Percentiles rank a stretch among this genome's conserved stretches.
Evolutionary conservation across 2,797 vertebrate genomes (phyloP).

Genomic region (Anas flavirostris): DNA sequence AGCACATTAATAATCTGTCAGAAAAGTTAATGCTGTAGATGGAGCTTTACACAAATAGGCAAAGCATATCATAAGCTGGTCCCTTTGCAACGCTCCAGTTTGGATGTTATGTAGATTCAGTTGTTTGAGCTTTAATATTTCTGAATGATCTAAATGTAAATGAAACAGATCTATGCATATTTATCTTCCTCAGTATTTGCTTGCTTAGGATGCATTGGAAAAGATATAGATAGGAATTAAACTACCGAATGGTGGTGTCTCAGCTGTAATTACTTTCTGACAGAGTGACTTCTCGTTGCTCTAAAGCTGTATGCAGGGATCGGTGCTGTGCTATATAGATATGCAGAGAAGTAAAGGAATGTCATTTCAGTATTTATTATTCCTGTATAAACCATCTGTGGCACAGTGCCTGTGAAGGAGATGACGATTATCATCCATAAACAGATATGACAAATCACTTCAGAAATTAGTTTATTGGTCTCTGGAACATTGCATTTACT

Average conservation of each 20-base stretch:
- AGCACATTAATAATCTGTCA: background rate
- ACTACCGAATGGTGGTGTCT: background rate
- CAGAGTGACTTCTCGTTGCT: background rate
- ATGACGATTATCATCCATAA: slow-evolving; percentile 37
- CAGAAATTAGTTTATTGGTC: slow-evolving; percentile 68
- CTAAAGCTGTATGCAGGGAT: background rate
- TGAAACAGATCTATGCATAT: background rate
- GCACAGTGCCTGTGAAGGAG: slow-evolving; percentile 30
- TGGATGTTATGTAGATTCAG: background rate
- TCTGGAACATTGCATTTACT: slow-evolving; percentile 44
- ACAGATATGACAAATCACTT: background rate
- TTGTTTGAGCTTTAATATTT: slow-evolving; percentile 44
- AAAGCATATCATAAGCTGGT: background rate
- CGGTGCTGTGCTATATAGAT: background rate
- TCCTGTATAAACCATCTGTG: slow-evolving; percentile 18
- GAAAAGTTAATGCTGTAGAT: background rate
- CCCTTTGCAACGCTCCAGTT: background rate
- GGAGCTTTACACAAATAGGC: background rate
- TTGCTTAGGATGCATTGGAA: slow-evolving; percentile 3
- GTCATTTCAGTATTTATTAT: background rate
- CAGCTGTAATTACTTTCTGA: slow-evolving; percentile 3
- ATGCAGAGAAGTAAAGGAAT: background rate
- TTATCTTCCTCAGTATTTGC: background rate
- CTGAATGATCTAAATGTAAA: background rate
- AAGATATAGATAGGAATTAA: background rate